Evolutionary conservation across 2,797 vertebrate genomes (phyloP).

Genomic region (Esox masquinongy): DNA sequence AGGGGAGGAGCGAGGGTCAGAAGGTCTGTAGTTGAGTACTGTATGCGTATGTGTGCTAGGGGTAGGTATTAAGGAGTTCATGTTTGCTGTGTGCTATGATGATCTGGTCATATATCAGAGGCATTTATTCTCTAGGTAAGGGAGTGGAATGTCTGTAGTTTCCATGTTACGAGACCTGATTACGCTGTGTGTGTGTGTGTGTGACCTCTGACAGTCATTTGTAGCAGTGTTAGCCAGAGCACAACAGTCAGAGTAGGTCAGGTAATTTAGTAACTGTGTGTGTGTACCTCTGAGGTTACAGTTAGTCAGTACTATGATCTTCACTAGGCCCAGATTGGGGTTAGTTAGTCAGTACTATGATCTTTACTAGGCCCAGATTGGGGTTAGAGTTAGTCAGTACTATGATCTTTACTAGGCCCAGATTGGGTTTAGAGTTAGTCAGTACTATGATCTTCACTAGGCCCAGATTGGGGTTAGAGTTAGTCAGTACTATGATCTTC

Average conservation of each 20-base stretch:
- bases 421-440: no score
- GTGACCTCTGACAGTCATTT: slow-evolving; percentile 9
- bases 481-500: no score
- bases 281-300: slow-evolving; percentile 5
- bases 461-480: no score
- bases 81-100: slow-evolving; percentile 12
- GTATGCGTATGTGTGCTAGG: slow-evolving; percentile 5
- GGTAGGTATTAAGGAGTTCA: slow-evolving; percentile 5
- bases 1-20: slow-evolving; percentile 35
- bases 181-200: slow-evolving; percentile 12
- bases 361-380: not conserved
- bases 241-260: not conserved
- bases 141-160: slow-evolving; percentile 25
- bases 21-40: not conserved
- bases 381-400: not conserved
- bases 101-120: slow-evolving; percentile 36
- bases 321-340: not conserved
- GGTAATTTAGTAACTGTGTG: slow-evolving; percentile 9
- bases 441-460: no score
- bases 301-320: slow-evolving; percentile 6
- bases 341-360: not conserved
- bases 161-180: slow-evolving; percentile 44
- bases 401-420: not conserved
- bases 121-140: slow-evolving; percentile 27
- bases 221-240: slow-evolving; percentile 1